These are phyloP conservation scores for Coryphaenoides rupestris DNA, from an alignment of 2,113 vertebrate genomes.

Conservation along the genomic window DNA sequence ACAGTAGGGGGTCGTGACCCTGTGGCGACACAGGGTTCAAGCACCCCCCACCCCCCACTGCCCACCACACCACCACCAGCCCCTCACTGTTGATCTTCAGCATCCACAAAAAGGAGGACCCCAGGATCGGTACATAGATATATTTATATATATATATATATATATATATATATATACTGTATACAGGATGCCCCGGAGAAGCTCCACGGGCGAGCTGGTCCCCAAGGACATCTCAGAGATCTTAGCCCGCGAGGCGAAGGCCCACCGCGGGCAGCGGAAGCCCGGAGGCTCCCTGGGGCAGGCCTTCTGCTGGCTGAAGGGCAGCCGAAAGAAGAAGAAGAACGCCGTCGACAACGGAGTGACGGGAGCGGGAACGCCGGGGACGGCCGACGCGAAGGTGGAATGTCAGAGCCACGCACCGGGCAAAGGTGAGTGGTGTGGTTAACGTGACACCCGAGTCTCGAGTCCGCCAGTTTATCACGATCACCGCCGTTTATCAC, in stretches of 20 bases:
- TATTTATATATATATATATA: too few relatives aligned
- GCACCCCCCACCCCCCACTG: too few relatives aligned
- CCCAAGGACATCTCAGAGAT: constrained; percentile 78
- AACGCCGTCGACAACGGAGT: constrained; percentile 54
- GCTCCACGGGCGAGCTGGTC: constrained; percentile 71
- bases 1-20: constrained; percentile 6
- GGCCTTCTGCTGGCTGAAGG: constrained; percentile 85
- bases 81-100: too few relatives aligned
- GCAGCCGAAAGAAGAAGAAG: constrained; percentile 75
- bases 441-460: too few relatives aligned
- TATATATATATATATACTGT: too few relatives aligned
- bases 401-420: constrained; percentile 42
- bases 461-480: too few relatives aligned
- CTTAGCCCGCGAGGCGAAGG: constrained; percentile 66
- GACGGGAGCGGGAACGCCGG: constrained; percentile 31
- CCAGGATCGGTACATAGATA: too few relatives aligned
- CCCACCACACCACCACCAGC: too few relatives aligned
- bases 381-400: constrained; percentile 40
- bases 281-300: constrained; percentile 76
- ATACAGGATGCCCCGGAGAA: constrained; percentile 69
- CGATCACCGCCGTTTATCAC: too few relatives aligned
- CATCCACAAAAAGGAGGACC: too few relatives aligned
- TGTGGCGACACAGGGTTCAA: not conserved
- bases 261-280: constrained; percentile 67
- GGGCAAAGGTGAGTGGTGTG: constrained; percentile 59